These are phyloP conservation scores for Dysmachus trigonus DNA, from an alignment of 2,888 invertebrate genomes.

Conservation along the genomic window DNA sequence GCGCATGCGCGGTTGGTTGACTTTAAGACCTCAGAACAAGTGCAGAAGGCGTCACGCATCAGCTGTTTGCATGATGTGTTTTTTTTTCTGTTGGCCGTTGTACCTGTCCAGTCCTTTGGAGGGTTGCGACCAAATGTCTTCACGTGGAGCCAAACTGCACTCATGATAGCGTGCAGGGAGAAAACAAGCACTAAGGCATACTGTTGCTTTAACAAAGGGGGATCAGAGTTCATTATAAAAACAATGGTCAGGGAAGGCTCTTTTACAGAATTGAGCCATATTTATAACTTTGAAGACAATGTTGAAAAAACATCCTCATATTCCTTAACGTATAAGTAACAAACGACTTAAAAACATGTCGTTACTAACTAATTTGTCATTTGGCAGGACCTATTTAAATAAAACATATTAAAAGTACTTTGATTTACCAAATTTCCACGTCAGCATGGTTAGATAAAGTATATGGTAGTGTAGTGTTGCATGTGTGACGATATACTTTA, in stretches of 20 bases:
- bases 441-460: too few relatives aligned
- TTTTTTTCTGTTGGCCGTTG: neutral
- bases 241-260: neutral
- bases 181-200: neutral
- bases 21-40: conserved; percentile 24
- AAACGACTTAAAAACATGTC: neutral
- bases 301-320: neutral
- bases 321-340: neutral
- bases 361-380: too few relatives aligned
- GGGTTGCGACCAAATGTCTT: conserved; percentile 6
- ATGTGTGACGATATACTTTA: too few relatives aligned
- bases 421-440: too few relatives aligned
- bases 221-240: neutral
- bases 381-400: too few relatives aligned
- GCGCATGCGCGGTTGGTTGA: conserved; percentile 28
- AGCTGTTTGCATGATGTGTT: conserved; percentile 4
- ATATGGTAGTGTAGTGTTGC: too few relatives aligned
- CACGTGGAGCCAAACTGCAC: neutral
- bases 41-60: conserved; percentile 37
- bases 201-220: neutral
- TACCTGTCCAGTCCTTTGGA: neutral
- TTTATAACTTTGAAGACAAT: neutral
- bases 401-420: too few relatives aligned
- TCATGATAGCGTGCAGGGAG: neutral
- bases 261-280: neutral